These are phyloP conservation scores for Coptodon rendalli DNA, from an alignment of 2,113 vertebrate species.

Conservation along the genomic window DNA sequence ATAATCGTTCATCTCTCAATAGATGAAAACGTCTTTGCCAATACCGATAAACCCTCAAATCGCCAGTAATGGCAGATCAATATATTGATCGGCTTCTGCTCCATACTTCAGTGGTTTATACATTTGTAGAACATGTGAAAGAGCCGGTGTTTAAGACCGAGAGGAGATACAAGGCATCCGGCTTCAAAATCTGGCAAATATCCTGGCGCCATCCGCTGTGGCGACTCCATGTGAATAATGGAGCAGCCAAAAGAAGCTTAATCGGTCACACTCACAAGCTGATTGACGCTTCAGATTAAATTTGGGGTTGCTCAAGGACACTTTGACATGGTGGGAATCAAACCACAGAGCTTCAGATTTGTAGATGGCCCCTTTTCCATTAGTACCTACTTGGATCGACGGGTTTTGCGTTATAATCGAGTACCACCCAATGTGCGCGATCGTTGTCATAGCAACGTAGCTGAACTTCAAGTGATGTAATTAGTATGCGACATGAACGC, in stretches of 20 bases:
- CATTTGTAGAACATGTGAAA: not conserved
- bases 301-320: not conserved
- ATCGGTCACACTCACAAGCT: not conserved
- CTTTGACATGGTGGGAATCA: not conserved
- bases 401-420: not conserved
- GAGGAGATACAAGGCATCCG: not conserved
- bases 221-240: not conserved
- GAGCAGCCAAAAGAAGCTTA: not conserved
- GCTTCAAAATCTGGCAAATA: not conserved
- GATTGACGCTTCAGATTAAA: not conserved
- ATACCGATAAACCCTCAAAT: not conserved
- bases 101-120: not conserved
- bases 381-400: not conserved
- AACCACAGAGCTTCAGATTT: not conserved
- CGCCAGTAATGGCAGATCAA: not conserved
- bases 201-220: not conserved
- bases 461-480: not conserved
- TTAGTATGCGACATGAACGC: not conserved
- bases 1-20: not conserved
- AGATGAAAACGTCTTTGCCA: not conserved
- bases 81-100: not conserved
- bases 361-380: not conserved
- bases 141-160: not conserved
- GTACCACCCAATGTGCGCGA: fast-evolving
- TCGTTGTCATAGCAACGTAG: not conserved